Evolutionary conservation across 1,140 invertebrate genomes (phyloP), one percentile per base, ranked within the genome.

Genomic region (Dreissena polymorpha): DNA sequence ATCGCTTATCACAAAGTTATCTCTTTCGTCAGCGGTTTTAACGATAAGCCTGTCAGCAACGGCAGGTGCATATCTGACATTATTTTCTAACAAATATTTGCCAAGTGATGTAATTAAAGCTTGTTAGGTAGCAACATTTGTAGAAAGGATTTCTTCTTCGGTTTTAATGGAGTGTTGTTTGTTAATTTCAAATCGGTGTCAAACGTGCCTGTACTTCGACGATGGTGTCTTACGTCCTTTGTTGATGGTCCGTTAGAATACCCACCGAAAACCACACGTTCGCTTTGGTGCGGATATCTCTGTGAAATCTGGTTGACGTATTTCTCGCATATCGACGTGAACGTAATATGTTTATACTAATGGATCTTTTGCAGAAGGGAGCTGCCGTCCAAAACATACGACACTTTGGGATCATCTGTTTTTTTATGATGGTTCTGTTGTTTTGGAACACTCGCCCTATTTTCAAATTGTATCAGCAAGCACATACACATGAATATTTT

Each of bases 11-110:
- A 85, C 73, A 14, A 83, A 65, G 16, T 8, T 5, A 29, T 25
- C 55, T 10, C 10, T 27, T 60, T 70, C 49, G 5, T 82, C 57
- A 14, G 78, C 85, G 13, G 86, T 85, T 21, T 74, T 51, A 5
- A 80, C 85, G 76, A 88, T 88, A 16, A 86, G 60, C 7, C 74
- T 23, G 76, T 88, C 86, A 50, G 85, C 86, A 75, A 86, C 85
- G 3, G 14, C 80, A 39, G 39, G 23, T 81, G 82, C 67, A 74
- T 86, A 68, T 23, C 55, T 16, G 21, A 81, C 77, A 14, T 65
- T n/a, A 63, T 71, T 51, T 51, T 76, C 55, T 57, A 51, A 27
- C 0, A 88, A 72, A 13, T 72, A 29, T 13, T 69, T 57, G 16
- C 69, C 75, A 27, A 86, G 71, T 16, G 86, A n/a, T 2, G 75